Evolutionary conservation across 2,113 vertebrate genomes (phyloP).

Genomic region (Daboia siamensis): DNA sequence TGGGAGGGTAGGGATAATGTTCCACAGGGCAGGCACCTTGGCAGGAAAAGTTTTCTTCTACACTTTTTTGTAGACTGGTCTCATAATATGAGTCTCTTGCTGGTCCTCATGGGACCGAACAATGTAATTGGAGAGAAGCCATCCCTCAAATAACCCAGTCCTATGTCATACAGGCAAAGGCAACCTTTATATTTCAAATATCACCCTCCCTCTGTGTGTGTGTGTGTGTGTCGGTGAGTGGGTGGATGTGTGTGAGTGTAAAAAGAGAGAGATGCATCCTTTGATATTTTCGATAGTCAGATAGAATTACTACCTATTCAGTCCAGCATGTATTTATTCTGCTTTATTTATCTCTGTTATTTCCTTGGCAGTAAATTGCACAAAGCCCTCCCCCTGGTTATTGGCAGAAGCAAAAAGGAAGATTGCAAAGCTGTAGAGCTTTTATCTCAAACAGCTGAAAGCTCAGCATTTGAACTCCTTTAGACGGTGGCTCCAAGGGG

Average conservation of each 20-base stretch:
- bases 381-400: slow-evolving; percentile 58
- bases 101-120: not conserved
- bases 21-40: not conserved
- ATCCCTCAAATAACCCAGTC: not conserved
- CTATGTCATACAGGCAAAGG: slow-evolving; percentile 52
- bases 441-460: slow-evolving; percentile 66
- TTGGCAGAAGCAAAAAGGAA: slow-evolving; percentile 65
- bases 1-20: not conserved
- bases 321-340: slow-evolving; percentile 72
- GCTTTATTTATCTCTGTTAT: slow-evolving; percentile 69
- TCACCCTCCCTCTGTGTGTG: not conserved
- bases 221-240: no score
- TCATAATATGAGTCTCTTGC: not conserved
- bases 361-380: slow-evolving; percentile 59
- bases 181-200: slow-evolving; percentile 73
- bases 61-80: not conserved
- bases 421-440: slow-evolving; percentile 61
- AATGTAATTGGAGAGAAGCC: not conserved
- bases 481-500: slow-evolving; percentile 15
- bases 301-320: slow-evolving; percentile 73
- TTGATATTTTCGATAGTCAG: slow-evolving; percentile 77
- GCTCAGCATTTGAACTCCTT: slow-evolving; percentile 56
- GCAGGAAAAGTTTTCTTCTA: not conserved
- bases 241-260: slow-evolving; percentile 35
- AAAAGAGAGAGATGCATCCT: slow-evolving; percentile 56